A percentile compares a stretch with the other conserved stretches of the same genome.
Conservation (phyloP, 1,140 invertebrate genomes). For the Thaumetopoea pityocampa region DNA sequence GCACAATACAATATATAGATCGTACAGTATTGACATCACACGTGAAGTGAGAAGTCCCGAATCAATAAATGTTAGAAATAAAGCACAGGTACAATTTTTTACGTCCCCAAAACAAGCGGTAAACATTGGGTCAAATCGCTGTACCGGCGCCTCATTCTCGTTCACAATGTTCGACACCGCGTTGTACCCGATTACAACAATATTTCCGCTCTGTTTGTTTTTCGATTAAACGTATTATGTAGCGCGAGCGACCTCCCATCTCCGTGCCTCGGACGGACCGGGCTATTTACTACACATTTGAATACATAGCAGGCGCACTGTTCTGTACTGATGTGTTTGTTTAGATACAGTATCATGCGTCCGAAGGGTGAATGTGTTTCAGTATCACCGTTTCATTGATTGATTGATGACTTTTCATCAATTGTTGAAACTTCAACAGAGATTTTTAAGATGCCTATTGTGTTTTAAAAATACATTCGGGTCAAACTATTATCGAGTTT, state of each 20-base stretch:
- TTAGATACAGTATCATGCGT: constrained; percentile 25
- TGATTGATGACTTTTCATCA: no score
- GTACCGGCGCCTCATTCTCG: constrained; percentile 1
- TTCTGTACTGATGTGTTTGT: constrained; percentile 34
- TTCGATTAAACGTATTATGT: constrained; percentile 44
- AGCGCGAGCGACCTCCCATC: constrained; percentile 15
- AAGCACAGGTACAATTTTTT: no score
- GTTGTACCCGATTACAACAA: constrained; percentile 18
- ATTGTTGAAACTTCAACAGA: no score
- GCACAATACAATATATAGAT: no score
- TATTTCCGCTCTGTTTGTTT: constrained; percentile 44
- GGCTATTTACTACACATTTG: constrained; percentile 27
- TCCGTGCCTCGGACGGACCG: constrained; percentile 1
- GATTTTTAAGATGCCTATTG: no score
- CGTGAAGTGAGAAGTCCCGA: no score
- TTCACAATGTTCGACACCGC: constrained; percentile 3
- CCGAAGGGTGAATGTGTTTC: constrained; percentile 18
- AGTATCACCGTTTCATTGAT: constrained; percentile 16
- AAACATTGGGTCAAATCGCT: no score
- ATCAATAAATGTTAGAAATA: no score
- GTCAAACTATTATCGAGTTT: no score
- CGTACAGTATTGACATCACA: no score
- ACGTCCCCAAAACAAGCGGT: no score
- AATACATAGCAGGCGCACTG: constrained; percentile 23
- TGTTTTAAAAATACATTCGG: no score